phyloP scores from a whole-genome alignment of 2,888 invertebrate species.

The Saturnia japonica region DNA sequence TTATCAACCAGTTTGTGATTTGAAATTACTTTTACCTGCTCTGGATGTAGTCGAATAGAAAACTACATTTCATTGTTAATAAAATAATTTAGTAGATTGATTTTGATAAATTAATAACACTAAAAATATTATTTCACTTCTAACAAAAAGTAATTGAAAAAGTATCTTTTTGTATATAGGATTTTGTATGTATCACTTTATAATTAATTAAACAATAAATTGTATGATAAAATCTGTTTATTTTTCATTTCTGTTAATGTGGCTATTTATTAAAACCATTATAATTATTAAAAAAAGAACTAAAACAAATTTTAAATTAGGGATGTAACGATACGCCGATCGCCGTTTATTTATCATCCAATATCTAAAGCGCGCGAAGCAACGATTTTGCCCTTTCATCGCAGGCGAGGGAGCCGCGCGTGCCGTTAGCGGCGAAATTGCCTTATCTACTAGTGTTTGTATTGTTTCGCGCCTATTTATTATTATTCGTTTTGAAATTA shows the following conservation, averaged over 20 bases:
- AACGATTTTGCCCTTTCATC: too few species aligned
- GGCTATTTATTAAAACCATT: not conserved
- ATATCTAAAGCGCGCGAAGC: too few species aligned
- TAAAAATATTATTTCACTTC: not conserved
- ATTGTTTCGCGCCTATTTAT: too few species aligned
- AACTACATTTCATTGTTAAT: not conserved
- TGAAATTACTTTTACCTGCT: too few species aligned
- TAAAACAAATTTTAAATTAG: not conserved
- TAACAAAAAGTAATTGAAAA: not conserved
- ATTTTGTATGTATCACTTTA: slow-evolving; percentile 7
- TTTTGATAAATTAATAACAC: not conserved
- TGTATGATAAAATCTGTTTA: not conserved
- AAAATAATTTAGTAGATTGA: not conserved
- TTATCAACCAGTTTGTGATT: too few species aligned
- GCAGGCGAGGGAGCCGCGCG: too few species aligned
- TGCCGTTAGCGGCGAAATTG: too few species aligned
- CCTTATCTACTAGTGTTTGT: too few species aligned
- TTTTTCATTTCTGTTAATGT: not conserved
- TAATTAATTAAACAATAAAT: slow-evolving; percentile 2
- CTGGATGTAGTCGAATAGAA: too few species aligned
- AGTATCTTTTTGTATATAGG: not conserved
- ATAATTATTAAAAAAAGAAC: not conserved
- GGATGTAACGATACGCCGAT: too few species aligned
- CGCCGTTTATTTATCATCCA: too few species aligned
- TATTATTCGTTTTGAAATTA: too few species aligned